Percentiles rank a stretch among this genome's conserved stretches.
These are phyloP conservation scores for Lottia scabra DNA, from an alignment of 2,888 invertebrate species.

Conservation along the genomic window DNA sequence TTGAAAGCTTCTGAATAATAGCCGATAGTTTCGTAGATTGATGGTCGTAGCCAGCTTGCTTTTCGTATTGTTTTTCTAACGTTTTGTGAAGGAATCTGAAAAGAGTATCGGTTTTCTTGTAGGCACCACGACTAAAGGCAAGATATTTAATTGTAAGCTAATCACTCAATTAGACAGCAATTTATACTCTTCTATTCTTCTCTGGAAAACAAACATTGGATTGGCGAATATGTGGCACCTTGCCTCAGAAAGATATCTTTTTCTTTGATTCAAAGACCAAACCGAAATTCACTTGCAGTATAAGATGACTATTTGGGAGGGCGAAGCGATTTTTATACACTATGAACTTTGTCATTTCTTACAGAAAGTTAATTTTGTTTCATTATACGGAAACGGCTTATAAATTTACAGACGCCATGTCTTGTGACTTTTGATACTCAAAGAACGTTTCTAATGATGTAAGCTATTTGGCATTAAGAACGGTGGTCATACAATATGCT, in stretches of 20 bases:
- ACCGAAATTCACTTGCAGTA: not conserved
- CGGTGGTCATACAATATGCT: too few relatives aligned
- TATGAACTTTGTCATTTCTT: not conserved
- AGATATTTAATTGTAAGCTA: not conserved
- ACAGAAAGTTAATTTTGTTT: not conserved
- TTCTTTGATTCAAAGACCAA: not conserved
- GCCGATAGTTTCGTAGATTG: too few relatives aligned
- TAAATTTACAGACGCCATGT: not conserved
- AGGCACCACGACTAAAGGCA: not conserved
- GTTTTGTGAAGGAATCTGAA: not conserved
- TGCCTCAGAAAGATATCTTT: not conserved
- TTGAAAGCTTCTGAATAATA: too few relatives aligned
- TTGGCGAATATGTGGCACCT: not conserved
- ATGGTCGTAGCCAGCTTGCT: too few relatives aligned
- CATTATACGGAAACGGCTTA: not conserved
- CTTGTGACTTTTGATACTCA: not conserved
- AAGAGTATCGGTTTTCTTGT: not conserved
- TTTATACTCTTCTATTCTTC: not conserved
- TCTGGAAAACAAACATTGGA: too few relatives aligned
- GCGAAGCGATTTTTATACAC: not conserved
- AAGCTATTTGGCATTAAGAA: too few relatives aligned
- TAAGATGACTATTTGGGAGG: not conserved
- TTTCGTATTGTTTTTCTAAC: too few relatives aligned
- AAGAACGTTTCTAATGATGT: not conserved
- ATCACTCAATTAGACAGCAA: constrained; percentile 4